phyloP scores from a whole-genome alignment of 37 sponge, comb jelly and placozoan genomes.

The Bolinopsis microptera region DNA sequence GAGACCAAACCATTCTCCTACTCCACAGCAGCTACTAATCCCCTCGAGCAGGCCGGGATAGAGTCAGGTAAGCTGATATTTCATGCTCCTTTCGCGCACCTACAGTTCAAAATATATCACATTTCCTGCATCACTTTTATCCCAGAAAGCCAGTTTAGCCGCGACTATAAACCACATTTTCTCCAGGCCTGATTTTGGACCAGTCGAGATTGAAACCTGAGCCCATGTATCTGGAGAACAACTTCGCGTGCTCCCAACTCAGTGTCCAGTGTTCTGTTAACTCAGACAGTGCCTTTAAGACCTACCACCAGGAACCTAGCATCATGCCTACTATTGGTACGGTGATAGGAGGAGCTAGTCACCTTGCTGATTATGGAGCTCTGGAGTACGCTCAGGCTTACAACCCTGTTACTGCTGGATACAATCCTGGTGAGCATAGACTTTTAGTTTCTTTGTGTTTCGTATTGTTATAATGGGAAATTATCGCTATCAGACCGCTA shows the following conservation, averaged over 20 bases:
- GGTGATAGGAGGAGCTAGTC: conserved; percentile 34
- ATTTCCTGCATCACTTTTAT: too few relatives aligned
- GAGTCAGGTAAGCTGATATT: conserved; percentile 38
- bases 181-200: background rate
- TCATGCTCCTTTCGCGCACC: too few relatives aligned
- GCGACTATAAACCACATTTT: too few relatives aligned
- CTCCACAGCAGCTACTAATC: background rate
- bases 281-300: background rate
- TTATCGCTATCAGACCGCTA: too few relatives aligned
- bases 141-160: too few relatives aligned
- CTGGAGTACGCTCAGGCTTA: conserved; percentile 6
- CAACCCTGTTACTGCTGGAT: background rate
- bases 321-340: conserved; percentile 29
- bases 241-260: conserved; percentile 15
- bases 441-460: too few relatives aligned
- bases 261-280: background rate
- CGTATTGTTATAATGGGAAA: too few relatives aligned
- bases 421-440: background rate
- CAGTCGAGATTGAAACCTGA: background rate
- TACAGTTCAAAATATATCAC: too few relatives aligned
- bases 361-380: background rate
- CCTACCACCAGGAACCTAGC: background rate
- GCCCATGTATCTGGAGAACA: background rate
- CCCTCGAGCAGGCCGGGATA: conserved; percentile 9
- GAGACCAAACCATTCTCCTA: background rate